phyloP scores from a whole-genome alignment of 2,888 invertebrate species.

The Drosophila mimica region DNA sequence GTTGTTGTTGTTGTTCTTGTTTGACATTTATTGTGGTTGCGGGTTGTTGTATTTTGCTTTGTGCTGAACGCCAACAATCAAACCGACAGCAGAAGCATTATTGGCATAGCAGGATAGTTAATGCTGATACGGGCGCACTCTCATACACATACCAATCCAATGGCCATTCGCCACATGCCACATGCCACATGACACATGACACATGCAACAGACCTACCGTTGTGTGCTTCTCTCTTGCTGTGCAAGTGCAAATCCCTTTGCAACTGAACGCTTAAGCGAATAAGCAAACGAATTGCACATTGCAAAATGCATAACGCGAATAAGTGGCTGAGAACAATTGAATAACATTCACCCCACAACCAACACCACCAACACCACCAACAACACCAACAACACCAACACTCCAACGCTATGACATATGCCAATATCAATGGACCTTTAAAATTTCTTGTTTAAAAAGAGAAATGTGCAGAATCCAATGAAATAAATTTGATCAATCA shows the following conservation, averaged over 20 bases:
- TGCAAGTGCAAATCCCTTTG: slow-evolving; percentile 54
- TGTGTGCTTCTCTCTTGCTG: slow-evolving; percentile 34
- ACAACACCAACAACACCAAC: not conserved
- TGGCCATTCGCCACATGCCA: slow-evolving; percentile 8
- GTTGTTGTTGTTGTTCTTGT: not conserved
- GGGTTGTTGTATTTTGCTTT: slow-evolving; percentile 26
- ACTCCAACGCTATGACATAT: not conserved
- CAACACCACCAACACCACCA: not conserved
- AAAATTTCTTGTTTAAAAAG: not conserved
- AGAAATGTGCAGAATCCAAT: not conserved
- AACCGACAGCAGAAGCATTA: slow-evolving; percentile 19
- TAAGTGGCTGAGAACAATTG: not conserved
- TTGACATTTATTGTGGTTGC: not conserved
- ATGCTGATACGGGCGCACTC: not conserved
- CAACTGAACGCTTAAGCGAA: slow-evolving; percentile 26
- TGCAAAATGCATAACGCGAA: not conserved
- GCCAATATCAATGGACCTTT: not conserved
- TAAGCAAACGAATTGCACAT: slow-evolving; percentile 21
- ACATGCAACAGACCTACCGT: slow-evolving; percentile 12
- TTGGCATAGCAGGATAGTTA: slow-evolving; percentile 10
- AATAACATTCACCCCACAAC: not conserved
- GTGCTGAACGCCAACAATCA: slow-evolving; percentile 8
- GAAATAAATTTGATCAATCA: not conserved
- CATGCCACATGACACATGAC: slow-evolving; percentile 22
- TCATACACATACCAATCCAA: not conserved